phyloP scores from a whole-genome alignment of 1,140 invertebrate genomes.

The Triops longicaudatus region DNA sequence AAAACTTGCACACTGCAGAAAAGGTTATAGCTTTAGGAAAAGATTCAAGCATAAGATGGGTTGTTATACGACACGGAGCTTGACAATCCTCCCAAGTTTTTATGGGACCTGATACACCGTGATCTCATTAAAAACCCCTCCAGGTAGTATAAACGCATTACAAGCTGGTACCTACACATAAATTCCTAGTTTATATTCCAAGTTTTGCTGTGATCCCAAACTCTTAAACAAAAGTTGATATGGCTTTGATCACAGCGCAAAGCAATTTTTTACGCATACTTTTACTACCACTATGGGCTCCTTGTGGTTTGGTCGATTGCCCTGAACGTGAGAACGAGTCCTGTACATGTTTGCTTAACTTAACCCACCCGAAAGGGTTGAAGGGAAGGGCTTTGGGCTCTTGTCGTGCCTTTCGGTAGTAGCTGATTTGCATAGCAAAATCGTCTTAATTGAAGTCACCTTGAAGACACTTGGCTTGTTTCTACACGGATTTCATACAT shows the following conservation, averaged over 20 bases:
- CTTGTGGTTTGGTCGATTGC: too few relatives aligned
- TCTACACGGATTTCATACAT: too few relatives aligned
- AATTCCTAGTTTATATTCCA: background rate
- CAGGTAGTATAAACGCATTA: background rate
- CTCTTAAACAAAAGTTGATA: too few relatives aligned
- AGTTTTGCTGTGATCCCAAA: background rate
- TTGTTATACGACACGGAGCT: conserved; percentile 6
- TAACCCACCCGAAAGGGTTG: too few relatives aligned
- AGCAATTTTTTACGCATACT: too few relatives aligned
- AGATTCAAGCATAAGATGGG: background rate
- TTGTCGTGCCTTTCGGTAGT: background rate
- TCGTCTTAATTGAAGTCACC: background rate
- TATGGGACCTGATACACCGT: conserved; percentile 14
- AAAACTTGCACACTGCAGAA: background rate
- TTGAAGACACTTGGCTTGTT: background rate
- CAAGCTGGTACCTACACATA: background rate
- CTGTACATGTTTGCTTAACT: too few relatives aligned
- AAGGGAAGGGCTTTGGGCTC: too few relatives aligned
- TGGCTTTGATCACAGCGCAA: too few relatives aligned
- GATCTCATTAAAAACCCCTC: background rate
- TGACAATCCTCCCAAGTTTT: conserved; percentile 4
- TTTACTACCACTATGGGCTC: too few relatives aligned
- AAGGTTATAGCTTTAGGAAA: background rate
- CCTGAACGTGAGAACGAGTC: too few relatives aligned
- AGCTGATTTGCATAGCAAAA: background rate